Conservation (phyloP, 2,888 invertebrate species). For the Tenthredo mesomela region DNA sequence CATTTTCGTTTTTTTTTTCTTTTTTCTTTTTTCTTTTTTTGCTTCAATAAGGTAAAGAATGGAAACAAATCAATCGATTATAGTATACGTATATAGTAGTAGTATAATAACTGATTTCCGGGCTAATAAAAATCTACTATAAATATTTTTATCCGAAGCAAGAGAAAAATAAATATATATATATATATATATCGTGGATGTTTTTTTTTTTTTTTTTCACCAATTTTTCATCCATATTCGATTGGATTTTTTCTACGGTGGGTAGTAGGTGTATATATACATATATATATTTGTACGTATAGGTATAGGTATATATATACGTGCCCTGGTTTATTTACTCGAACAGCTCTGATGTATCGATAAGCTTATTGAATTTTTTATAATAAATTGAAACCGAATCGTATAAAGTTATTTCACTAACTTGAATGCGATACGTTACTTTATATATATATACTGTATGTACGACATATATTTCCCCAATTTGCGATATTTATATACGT, state of each 20-base stretch:
- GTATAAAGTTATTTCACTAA: conserved; percentile 25
- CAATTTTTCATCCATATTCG: background rate
- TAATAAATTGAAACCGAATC: conserved; percentile 44
- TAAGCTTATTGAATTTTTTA: conserved; percentile 5
- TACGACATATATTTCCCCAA: background rate
- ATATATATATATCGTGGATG: too few relatives aligned
- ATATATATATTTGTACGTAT: too few relatives aligned
- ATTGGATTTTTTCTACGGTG: background rate
- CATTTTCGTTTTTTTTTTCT: too few relatives aligned
- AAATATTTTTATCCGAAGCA: background rate
- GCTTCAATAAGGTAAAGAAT: too few relatives aligned
- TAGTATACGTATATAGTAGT: too few relatives aligned
- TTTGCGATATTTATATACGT: background rate
- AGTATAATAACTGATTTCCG: too few relatives aligned
- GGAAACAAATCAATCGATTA: background rate
- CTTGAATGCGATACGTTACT: background rate
- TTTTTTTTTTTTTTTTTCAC: background rate
- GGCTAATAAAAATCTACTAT: background rate
- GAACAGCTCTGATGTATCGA: conserved; percentile 4
- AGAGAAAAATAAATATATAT: too few relatives aligned
- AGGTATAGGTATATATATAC: too few relatives aligned
- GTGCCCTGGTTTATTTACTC: background rate
- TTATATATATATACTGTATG: too few relatives aligned
- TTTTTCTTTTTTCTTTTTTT: too few relatives aligned
- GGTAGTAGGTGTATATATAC: background rate